These are phyloP conservation scores for Phalanger gymnotis DNA, from an alignment of 2,797 vertebrate species.

Conservation along the genomic window DNA sequence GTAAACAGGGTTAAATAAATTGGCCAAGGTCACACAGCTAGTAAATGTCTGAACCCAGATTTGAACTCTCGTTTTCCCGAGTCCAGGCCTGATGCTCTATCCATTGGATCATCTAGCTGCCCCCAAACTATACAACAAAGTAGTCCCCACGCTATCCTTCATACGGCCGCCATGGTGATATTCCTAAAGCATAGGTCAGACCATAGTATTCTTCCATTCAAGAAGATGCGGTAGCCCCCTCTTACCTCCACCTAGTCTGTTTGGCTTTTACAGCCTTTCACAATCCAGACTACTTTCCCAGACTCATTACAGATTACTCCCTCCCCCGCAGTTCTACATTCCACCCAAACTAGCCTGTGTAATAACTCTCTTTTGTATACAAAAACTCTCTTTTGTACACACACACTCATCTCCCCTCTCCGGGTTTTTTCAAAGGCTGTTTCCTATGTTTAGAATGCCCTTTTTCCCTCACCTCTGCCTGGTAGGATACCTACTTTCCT, in stretches of 20 bases:
- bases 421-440: background rate
- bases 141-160: background rate
- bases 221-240: background rate
- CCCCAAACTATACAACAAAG: background rate
- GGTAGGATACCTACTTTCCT: background rate
- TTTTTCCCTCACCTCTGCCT: background rate
- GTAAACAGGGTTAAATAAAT: background rate
- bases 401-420: too few relatives aligned
- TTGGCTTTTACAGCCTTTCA: background rate
- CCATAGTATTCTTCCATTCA: background rate
- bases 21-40: background rate
- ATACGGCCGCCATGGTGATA: background rate
- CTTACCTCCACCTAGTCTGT: background rate
- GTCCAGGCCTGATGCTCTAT: background rate
- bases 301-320: background rate
- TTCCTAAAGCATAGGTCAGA: background rate
- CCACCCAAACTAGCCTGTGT: background rate
- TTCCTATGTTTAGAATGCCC: background rate
- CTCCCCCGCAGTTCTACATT: background rate
- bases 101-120: background rate
- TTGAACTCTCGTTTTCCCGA: background rate
- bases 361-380: background rate
- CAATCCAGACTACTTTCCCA: background rate
- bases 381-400: too few relatives aligned
- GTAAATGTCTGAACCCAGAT: background rate